A percentile compares a stretch with the other conserved stretches of the same genome.
Evolutionary conservation across 2,888 invertebrate species (phyloP).

Genomic region (Melipona bicolor): DNA sequence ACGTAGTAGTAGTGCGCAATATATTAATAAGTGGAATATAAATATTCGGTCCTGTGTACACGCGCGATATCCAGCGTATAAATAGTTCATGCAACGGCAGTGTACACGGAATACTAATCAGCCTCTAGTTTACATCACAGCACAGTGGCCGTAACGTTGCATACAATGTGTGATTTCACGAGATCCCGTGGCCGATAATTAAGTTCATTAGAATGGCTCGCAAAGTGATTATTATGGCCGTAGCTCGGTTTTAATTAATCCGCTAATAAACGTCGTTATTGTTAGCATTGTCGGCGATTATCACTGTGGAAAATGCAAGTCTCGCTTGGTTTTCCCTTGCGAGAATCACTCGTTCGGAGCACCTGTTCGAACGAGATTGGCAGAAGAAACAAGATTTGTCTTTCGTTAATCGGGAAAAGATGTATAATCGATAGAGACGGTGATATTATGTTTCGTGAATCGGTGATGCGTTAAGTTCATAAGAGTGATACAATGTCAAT

Average conservation of each 20-base stretch:
- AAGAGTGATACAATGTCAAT: not conserved
- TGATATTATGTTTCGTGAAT: not conserved
- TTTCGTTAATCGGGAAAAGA: not conserved
- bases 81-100: conserved; percentile 19
- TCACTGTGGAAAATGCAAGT: conserved; percentile 39
- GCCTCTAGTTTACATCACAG: conserved; percentile 61
- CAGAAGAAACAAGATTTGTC: not conserved
- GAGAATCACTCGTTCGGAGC: not conserved
- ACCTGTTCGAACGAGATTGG: not conserved
- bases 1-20: conserved; percentile 13
- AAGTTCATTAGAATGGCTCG: conserved; percentile 62
- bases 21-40: conserved; percentile 54
- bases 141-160: conserved; percentile 47
- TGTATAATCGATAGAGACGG: not conserved
- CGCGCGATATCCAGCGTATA: conserved; percentile 20
- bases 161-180: conserved; percentile 62
- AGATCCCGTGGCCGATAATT: conserved; percentile 63
- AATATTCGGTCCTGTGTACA: conserved; percentile 8
- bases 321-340: not conserved
- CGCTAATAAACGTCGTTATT: conserved; percentile 59
- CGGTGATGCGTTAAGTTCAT: not conserved
- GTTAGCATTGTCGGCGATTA: conserved; percentile 53
- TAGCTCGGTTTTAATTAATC: conserved; percentile 64
- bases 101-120: conserved; percentile 63
- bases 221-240: conserved; percentile 57